Conservation (phyloP, 2,888 invertebrate species). For the Dolichopus griseipennis region DNA sequence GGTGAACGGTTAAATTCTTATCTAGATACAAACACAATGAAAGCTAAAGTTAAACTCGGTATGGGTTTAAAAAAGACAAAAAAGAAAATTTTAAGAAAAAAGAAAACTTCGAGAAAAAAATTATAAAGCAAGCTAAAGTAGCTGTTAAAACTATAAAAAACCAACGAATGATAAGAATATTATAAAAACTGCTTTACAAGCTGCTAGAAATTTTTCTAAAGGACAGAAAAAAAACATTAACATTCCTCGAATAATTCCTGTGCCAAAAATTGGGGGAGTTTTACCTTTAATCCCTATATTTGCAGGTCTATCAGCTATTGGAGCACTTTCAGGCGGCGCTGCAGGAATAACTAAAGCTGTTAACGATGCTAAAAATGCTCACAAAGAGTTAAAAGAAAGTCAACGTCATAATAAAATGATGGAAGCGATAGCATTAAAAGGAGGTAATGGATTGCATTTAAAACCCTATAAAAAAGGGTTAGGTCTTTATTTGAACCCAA, state of each 20-base stretch:
- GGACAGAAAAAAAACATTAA: constrained; percentile 14
- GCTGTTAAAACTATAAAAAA: constrained; percentile 10
- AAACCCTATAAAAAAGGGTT: constrained; percentile 26
- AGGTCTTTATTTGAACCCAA: constrained; percentile 16
- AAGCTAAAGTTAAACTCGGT: constrained; percentile 29
- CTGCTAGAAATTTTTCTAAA: constrained; percentile 12
- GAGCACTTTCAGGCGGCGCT: constrained; percentile 32
- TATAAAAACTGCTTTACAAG: constrained; percentile 19
- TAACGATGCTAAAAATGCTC: constrained; percentile 30
- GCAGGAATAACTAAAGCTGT: constrained; percentile 34
- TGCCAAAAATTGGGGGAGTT: constrained; percentile 32
- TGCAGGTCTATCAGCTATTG: constrained; percentile 32
- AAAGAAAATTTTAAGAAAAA: constrained; percentile 12
- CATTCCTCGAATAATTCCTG: constrained; percentile 27
- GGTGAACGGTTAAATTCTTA: constrained; percentile 15
- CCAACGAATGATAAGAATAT: constrained; percentile 14
- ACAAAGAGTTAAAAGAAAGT: constrained; percentile 29
- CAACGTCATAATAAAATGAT: constrained; percentile 31
- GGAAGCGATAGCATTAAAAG: constrained; percentile 31
- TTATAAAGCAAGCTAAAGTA: constrained; percentile 16
- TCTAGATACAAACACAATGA: constrained; percentile 30
- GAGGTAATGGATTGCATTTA: constrained; percentile 29
- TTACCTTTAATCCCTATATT: constrained; percentile 33
- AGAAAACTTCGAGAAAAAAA: constrained; percentile 17
- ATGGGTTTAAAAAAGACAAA: constrained; percentile 23